Evolutionary conservation across 2,888 invertebrate genomes (phyloP), one percentile per base, ranked within the genome.

Genomic region (Diaperis boleti): DNA sequence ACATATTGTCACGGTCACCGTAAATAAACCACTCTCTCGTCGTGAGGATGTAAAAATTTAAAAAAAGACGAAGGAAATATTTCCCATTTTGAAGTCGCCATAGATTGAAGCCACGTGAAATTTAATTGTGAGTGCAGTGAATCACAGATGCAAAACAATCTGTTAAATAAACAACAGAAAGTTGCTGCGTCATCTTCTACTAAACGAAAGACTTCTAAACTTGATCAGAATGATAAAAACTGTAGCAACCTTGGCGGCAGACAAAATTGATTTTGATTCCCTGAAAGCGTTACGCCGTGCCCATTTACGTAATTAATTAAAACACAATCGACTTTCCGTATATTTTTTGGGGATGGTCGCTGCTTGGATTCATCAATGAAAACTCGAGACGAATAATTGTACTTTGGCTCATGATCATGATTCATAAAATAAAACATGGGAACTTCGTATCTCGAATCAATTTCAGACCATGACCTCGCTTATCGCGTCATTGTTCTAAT

Each of bases 401-500:
- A 47, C 47, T 47, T 47, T 47, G 47, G 15, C 31, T 13, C 14
- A 47, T 47, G 15, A 14, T 13, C 14, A 47, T 47, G 47, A 47
- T 47, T 47, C 47, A 47, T 31, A 7, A 15, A 39, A 39, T 3
- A n/a, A 15, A 39, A 14, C 14, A 35, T 7, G 35, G 37, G 26
- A 22, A 54, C 26, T 20, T 35, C 37, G 42, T 29, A 47, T 33
- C 39, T 44, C 18, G 35, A 35, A 56, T 56, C 20, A 42, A 44
- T 44, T 10, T 17, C 15, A 42, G 4, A 35, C 52, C 60, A 26
- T 60, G 60, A 60, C 60, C 60, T 60, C 44, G 22, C 52, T 60
- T 60, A 60, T 60, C 52, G 8, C 26, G 3, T 17, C 17, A 42
- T 42, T 42, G 41, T 42, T 42, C 41, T 18, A 37, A 37, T 14